Percentiles rank a stretch among this genome's conserved stretches.
phyloP scores from a whole-genome alignment of 1,140 invertebrate genomes.

The Musca domestica region DNA sequence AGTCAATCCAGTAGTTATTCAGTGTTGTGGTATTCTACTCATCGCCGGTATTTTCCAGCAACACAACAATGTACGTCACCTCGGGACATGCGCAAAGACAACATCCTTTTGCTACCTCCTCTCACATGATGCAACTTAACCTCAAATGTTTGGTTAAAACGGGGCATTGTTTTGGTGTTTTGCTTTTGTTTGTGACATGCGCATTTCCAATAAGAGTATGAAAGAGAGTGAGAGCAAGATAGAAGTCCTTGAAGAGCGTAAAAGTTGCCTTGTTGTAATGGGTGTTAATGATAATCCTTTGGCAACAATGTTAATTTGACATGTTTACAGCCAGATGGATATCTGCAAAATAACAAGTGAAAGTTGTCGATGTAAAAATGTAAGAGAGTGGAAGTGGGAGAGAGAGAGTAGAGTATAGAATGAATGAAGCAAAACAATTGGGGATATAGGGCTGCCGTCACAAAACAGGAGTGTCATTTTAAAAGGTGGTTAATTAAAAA shows the following conservation, averaged over 20 bases:
- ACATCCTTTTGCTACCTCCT: too few species aligned
- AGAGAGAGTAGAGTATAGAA: too few species aligned
- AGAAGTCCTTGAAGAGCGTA: neutral
- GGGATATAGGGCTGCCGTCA: too few species aligned
- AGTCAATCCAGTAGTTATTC: too few species aligned
- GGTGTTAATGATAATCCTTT: neutral
- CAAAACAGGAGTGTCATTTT: too few species aligned
- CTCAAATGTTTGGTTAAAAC: neutral
- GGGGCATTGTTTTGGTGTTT: neutral
- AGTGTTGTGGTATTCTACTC: too few species aligned
- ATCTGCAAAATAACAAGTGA: constrained; percentile 18
- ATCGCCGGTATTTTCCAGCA: too few species aligned
- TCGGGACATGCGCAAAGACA: neutral
- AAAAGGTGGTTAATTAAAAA: too few species aligned
- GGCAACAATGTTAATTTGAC: constrained; percentile 21
- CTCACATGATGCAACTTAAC: too few species aligned
- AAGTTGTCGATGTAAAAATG: constrained; percentile 17
- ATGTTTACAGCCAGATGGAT: neutral
- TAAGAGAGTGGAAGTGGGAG: neutral
- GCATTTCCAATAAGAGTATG: neutral
- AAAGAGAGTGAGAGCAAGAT: neutral
- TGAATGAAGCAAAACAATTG: too few species aligned
- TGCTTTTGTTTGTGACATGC: neutral
- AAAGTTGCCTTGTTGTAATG: too few species aligned
- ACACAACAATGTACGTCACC: constrained; percentile 17